Evolutionary conservation across 2,113 vertebrate genomes (phyloP), one percentile per base, ranked within the genome.

Genomic region (Eulacestoma nigropectus): DNA sequence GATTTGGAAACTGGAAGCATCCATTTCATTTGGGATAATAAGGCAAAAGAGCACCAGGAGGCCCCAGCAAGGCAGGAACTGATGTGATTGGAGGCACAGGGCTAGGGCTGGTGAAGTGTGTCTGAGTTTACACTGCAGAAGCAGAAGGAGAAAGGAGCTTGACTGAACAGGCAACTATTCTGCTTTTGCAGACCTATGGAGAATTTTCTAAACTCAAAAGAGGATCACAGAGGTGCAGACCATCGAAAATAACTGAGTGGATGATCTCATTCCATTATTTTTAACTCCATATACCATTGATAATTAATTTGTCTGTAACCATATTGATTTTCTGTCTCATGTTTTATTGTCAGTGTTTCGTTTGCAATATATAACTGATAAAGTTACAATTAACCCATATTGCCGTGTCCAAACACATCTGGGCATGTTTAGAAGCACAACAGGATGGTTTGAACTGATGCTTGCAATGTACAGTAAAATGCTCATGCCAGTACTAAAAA

Each of bases 301-400:
- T 97, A 98, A 98, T 98, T 98, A 98, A 98, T 98, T 98, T 98
- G 95, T 96, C 96, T 96, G 96, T 97, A 97, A 98, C 81, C n/a
- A 35, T 90, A 98, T 97, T 97, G 97, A 98, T 97, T 97, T 97
- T 85, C 95, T 97, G 95, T 96, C 96, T 95, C 92, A 83, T 92
- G 70, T 95, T 98, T 97, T 96, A 96, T 95, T 97, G 95, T 95
- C 91, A 93, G 70, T 91, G 70, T 97, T 97, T 97, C 97, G 86
- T 97, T 96, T 96, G 93, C 84, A 96, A 75, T 95, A 87, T 87
- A 90, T 90, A 97, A 90, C 92, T 88, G 70, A 57, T 95, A 94
- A 93, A 95, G 55, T 93, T 97, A 89, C 91, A 88, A 79, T 97
- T 97, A 97, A 97, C 95, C 87, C 3, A 0, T 85, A 60, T 80